phyloP scores from a whole-genome alignment of 2,797 vertebrate genomes.

The Lagorchestes hirsutus region DNA sequence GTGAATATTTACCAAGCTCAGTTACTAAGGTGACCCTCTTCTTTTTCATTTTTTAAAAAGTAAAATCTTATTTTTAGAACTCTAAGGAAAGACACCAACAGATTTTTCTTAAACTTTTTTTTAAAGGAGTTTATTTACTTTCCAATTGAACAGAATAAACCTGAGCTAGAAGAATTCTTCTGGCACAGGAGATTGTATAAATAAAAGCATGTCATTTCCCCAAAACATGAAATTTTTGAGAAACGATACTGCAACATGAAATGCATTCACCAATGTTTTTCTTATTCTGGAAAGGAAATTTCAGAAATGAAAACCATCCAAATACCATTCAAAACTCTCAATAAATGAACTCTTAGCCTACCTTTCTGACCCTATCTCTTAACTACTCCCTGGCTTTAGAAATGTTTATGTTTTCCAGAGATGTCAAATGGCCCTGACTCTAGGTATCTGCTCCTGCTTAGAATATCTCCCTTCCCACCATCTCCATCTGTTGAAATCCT shows the following conservation, averaged over 20 bases:
- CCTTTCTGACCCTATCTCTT: neutral
- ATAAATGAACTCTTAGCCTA: neutral
- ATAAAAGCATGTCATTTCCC: neutral
- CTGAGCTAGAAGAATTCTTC: neutral
- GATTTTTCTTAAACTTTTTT: neutral
- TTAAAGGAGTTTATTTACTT: neutral
- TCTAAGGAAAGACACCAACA: neutral
- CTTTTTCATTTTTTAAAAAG: neutral
- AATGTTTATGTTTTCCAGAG: neutral
- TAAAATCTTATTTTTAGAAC: slow-evolving; percentile 10
- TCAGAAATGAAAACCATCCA: neutral
- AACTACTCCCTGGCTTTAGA: neutral
- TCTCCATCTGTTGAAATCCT: neutral
- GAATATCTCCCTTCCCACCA: neutral
- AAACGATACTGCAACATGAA: neutral
- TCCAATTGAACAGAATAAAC: neutral
- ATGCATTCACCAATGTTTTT: neutral
- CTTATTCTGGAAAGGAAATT: neutral
- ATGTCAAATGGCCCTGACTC: neutral
- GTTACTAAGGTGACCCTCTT: slow-evolving; percentile 1
- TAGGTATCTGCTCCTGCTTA: neutral
- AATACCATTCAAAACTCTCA: neutral
- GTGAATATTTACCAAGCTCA: neutral
- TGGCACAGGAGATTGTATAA: neutral
- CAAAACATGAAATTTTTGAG: neutral